These are phyloP conservation scores for Lepilemur ruficaudatus DNA, from an alignment of 2,797 vertebrate genomes.

Conservation along the genomic window DNA sequence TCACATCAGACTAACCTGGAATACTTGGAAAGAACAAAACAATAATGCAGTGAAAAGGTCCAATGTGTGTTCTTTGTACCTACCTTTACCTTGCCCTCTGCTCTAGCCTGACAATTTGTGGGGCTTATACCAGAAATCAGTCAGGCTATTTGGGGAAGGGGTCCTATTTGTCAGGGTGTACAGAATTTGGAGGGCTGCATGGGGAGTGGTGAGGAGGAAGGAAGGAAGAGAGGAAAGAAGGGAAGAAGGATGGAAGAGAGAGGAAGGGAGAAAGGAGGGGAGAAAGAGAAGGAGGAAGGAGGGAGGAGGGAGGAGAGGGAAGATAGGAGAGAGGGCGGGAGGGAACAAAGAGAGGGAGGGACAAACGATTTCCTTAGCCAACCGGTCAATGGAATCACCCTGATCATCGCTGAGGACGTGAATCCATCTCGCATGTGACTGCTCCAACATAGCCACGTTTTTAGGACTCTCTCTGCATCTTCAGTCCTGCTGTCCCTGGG, in stretches of 20 bases:
- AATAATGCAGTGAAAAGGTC: rapidly evolving
- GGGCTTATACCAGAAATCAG: background rate
- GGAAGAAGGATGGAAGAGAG: rapidly evolving
- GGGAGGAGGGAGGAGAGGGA: rapidly evolving
- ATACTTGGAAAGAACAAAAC: background rate
- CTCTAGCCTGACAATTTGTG: background rate
- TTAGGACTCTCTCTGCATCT: background rate
- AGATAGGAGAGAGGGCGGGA: rapidly evolving
- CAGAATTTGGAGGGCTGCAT: background rate
- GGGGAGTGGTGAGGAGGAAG: no score
- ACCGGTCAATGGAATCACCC: background rate
- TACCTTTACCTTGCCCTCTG: background rate
- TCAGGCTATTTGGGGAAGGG: background rate
- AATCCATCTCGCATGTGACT: rapidly evolving
- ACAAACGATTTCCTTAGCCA: background rate
- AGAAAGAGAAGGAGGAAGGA: rapidly evolving
- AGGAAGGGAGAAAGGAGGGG: rapidly evolving
- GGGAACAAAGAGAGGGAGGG: rapidly evolving
- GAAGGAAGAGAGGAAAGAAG: rapidly evolving
- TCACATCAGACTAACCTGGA: background rate
- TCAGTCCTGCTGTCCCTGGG: background rate
- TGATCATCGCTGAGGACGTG: background rate
- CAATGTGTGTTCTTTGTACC: background rate
- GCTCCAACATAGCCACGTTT: background rate
- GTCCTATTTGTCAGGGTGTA: background rate